Evolutionary conservation across 2,888 invertebrate genomes (phyloP), one percentile per base, ranked within the genome.

Genomic region (Euplexia lucipara): DNA sequence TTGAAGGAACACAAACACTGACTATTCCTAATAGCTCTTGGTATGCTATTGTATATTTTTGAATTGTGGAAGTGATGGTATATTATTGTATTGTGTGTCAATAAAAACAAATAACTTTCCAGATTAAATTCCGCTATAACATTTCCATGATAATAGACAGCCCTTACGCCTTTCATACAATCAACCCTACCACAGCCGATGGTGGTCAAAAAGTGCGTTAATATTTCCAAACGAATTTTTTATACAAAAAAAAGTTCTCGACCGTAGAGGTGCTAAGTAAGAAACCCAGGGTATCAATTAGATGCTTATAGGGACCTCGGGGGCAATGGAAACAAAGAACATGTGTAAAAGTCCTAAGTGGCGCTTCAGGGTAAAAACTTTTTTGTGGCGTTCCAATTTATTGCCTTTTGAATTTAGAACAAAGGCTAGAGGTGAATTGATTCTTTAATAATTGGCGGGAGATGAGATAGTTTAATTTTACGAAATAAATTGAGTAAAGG

Each of bases 221-320:
- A 85, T 83, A 78, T 80, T 84, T 80, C 61, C 66, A 62, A 78
- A 73, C 20, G 51, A 56, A 64, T 63, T 82, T 82, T 84, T 83
- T 81, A 72, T 35, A 26, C 60, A 75, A 72, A 78, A 77, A 73
- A 78, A 76, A 75, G 79, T 6, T 1, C 6, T 32, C 35, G 42
- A 6, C 72, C 59, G 84, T 84, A 88, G 88, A 93, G 92, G 93
- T 93, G 93, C 90, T 93, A 93, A 93, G 89, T 86, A 85, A 83
- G 78, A 71, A 42, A 77, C 86, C 91, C 87, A 80, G 81, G 81
- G 87, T 88, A 88, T 86, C 90, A 91, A 92, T 92, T 92, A 92
- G 87, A 86, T 78, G 69, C 76, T 83, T 63, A n/a, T n/a, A n/a
- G n/a, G n/a, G n/a, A n/a, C n/a, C n/a, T n/a, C n/a, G n/a, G 68